Evolutionary conservation across 2,113 vertebrate species (phyloP).

Genomic region (Kryptolebias marmoratus): DNA sequence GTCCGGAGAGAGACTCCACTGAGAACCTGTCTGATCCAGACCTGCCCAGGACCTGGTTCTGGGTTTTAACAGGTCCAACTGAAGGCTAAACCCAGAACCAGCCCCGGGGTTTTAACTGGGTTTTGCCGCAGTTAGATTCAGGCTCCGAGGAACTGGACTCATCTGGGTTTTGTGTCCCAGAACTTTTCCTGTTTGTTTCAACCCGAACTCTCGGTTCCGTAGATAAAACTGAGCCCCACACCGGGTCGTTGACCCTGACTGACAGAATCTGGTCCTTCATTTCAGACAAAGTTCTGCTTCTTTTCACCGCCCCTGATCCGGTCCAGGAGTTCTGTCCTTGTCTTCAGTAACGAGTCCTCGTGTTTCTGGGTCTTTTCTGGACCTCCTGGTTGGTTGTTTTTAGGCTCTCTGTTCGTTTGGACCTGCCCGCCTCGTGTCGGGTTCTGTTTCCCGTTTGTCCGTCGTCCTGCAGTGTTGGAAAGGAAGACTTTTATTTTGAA

Average conservation of each 20-base stretch:
- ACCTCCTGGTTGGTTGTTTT: not conserved
- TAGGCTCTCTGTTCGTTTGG: not conserved
- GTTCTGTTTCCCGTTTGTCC: not conserved
- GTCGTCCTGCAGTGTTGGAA: constrained; percentile 19
- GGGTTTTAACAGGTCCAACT: constrained; percentile 2
- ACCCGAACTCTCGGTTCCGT: not conserved
- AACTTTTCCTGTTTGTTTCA: not conserved
- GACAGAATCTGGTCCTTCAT: not conserved
- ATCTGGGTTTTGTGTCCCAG: not conserved
- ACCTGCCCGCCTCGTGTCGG: constrained; percentile 2
- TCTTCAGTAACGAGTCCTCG: not conserved
- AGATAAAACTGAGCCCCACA: not conserved
- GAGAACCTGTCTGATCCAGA: constrained; percentile 6
- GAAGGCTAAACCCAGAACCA: constrained; percentile 23
- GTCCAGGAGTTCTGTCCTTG: not conserved
- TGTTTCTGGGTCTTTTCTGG: constrained; percentile 14
- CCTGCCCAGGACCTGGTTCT: constrained; percentile 28
- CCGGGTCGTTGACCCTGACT: not conserved
- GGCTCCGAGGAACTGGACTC: not conserved
- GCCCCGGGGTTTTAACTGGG: not conserved
- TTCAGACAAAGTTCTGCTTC: not conserved
- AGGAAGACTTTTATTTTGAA: not conserved
- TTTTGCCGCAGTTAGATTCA: not conserved
- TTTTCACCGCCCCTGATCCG: not conserved
- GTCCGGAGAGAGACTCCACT: not conserved